Base-by-base conservation (phyloP, 2,888 invertebrate genomes). In the Pycnomerus fuliginosus region DNA sequence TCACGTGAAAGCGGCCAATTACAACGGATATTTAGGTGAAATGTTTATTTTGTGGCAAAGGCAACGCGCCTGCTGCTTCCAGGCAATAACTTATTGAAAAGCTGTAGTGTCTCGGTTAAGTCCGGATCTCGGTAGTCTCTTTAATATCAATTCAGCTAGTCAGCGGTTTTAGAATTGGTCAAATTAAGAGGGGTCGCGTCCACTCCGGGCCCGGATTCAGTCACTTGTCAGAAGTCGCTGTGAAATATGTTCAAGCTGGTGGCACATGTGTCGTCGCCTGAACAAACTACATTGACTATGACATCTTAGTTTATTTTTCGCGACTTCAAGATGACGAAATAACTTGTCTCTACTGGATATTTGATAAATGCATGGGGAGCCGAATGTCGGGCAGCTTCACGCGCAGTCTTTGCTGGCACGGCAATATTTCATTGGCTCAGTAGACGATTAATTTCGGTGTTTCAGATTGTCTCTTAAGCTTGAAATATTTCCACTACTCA, bases 121-220 rank as follows among this genome's bases (percentile, higher is more conserved):
- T 20, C 7, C 30, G 16, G 30, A 17, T 2, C 10, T 33, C 28
- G 11, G 13, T 16, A 44, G 38, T 22, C 33, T 44, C 32, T 44
- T 49, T 50, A 49, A 39, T 50, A 52, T 50, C 52, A 49, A 44
- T 52, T 51, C 51, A 37, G 51, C 35, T 46, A 54, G 56, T 61
- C 61, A 56, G 60, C 61, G 55, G 53, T 58, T 58, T 52, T 46
- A 25, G 51, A 61, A 61, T 61, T 61, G 61, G 60, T 55, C 56
- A 61, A 61, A 61, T 61, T 61, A 60, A 48, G 50, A 51, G 41
- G 47, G 45, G 28, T 39, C 24, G 45, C 43, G 54, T 50, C 55
- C 52, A 47, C 40, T 49, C 48, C 44, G 35, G 50, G 34, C 23
- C 37, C 41, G 49, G 44, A 44, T 48, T 50, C 47, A 51, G 50